Evolutionary conservation across 2,797 vertebrate species (phyloP), one percentile per base, ranked within the genome.

Genomic region (Champsocephalus esox): DNA sequence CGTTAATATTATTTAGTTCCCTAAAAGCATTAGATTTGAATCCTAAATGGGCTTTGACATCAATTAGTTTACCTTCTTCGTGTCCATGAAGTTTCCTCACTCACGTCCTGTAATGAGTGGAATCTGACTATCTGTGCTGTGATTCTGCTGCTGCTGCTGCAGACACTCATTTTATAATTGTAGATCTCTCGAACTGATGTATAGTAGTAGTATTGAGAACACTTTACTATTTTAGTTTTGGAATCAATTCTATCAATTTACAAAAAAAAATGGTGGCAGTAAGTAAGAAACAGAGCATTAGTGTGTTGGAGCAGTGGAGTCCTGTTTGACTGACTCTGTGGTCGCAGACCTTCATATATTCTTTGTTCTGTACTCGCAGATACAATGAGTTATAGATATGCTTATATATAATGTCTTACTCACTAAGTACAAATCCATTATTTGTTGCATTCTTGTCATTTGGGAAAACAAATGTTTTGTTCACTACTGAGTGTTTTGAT

Each of bases 261-360:
- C 9, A 38, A 38, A 38, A 38, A 38, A 38, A 0, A 38, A 9
- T 9, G 34, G 34, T 38, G 34, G 34, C 8, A 9, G 34, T 5
- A 28, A 28, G 34, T 8, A 38, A 38, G 4, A 38, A 7, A 38
- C 9, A 6, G 34, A 38, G 34, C 44, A 54, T 32, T 62, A 72
- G 56, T 48, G 34, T 38, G 45, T 43, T 45, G 54, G 32, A 21
- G 49, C 28, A 60, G 17, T 44, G 32, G 12, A 46, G 16, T 48
- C 62, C 21, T 9, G 48, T 71, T 54, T 46, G n/a, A 57, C 51
- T 32, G 16, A 64, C 52, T 63, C 52, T 63, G 65, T 54, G 24
- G 46, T 55, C 64, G 65, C 65, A 38, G 52, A 38, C 66, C 45
- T 70, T 16, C 19, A 46, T 11, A 13, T 7, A 66, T 21, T 48